Conservation (phyloP, 2,797 vertebrate genomes). For the Periparus ater region DNA sequence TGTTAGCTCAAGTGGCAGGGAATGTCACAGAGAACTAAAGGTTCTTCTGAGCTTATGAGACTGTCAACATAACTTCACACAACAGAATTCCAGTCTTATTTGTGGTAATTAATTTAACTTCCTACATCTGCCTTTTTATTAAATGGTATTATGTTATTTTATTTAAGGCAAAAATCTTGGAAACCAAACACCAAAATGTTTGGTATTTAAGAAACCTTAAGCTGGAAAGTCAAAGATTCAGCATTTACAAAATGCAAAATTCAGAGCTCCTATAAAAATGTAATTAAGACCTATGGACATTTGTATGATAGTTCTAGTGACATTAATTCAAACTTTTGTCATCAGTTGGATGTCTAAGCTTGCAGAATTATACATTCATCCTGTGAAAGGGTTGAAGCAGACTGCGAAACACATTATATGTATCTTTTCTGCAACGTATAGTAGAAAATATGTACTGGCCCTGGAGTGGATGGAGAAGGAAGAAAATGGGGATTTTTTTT, state of each 20-base stretch:
- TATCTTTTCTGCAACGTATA: not conserved
- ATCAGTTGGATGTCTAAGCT: not conserved
- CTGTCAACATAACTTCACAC: not conserved
- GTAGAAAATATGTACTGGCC: not conserved
- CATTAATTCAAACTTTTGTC: not conserved
- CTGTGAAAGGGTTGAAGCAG: not conserved
- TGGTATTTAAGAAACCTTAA: not conserved
- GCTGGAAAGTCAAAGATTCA: not conserved
- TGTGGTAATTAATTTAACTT: not conserved
- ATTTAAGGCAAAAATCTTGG: not conserved
- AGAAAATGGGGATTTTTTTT: not conserved
- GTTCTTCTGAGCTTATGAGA: not conserved
- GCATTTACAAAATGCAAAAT: not conserved
- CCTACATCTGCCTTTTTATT: not conserved
- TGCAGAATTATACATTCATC: not conserved
- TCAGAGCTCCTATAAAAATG: not conserved
- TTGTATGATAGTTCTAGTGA: not conserved
- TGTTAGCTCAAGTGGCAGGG: not conserved
- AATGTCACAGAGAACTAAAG: not conserved
- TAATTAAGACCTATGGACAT: not conserved
- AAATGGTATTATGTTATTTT: not conserved
- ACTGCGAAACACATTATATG: not conserved
- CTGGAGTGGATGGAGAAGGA: not conserved
- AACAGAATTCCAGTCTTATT: not conserved
- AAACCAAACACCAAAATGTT: not conserved